A percentile compares a stretch with the other conserved stretches of the same genome.
Conservation (phyloP, 2,888 invertebrate genomes). For the Molorchus minor region DNA sequence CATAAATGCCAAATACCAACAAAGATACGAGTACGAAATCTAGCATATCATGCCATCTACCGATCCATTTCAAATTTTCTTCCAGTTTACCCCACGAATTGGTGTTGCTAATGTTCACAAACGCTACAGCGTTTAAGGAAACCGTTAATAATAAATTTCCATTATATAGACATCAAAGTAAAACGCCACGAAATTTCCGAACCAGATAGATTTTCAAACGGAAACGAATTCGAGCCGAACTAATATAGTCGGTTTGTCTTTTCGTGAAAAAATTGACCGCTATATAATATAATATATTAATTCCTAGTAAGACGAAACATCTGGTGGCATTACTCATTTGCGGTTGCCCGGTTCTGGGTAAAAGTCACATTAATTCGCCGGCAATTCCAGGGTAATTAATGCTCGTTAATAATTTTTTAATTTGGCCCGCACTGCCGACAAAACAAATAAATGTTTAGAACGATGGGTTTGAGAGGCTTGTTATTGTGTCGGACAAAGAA, state of each 20-base stretch:
- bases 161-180: slow-evolving; percentile 31
- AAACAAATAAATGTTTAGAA: not conserved
- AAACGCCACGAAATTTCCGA: slow-evolving; percentile 34
- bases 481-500: too few relatives aligned
- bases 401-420: slow-evolving; percentile 38
- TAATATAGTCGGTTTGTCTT: slow-evolving; percentile 26
- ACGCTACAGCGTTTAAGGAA: not conserved
- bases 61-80: slow-evolving; percentile 15
- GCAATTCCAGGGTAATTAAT: slow-evolving; percentile 46
- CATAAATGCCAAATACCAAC: not conserved
- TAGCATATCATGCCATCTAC: slow-evolving; percentile 15
- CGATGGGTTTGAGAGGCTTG: too few relatives aligned
- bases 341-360: slow-evolving; percentile 42
- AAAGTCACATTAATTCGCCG: slow-evolving; percentile 44
- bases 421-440: slow-evolving; percentile 14
- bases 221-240: slow-evolving; percentile 29
- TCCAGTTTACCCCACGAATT: not conserved
- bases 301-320: slow-evolving; percentile 34
- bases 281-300: slow-evolving; percentile 35
- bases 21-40: slow-evolving; percentile 1
- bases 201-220: slow-evolving; percentile 42
- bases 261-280: slow-evolving; percentile 32
- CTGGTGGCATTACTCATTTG: slow-evolving; percentile 41
- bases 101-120: not conserved
- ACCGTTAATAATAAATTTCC: slow-evolving; percentile 18